Base-by-base conservation (phyloP, 2,797 vertebrate species). In the Acipenser oxyrinchus region DNA sequence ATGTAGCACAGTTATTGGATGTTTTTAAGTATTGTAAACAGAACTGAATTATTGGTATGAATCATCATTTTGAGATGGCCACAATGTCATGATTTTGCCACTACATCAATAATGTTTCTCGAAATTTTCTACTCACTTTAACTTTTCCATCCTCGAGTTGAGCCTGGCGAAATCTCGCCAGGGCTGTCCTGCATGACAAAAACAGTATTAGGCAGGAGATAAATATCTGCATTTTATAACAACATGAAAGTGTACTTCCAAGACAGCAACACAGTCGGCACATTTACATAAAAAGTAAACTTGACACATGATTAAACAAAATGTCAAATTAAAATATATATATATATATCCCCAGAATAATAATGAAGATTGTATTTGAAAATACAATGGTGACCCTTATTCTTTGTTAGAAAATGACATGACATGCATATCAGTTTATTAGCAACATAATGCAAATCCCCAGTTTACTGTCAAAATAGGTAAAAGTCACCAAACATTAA, bases 111-210 rank as follows among this genome's bases (percentile, higher is more conserved):
- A 37, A 37, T 37, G 23, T 37, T 37, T 37, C 23, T 37, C 2
- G 23, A 2, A 37, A 37, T 58, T 48, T 2, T n/a, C 49, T 9
- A 6, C 81, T 57, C 68, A 96, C 94, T 91, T 93, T 96, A 55
- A 94, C 88, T 81, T 93, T 95, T 9, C 94, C 94, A 51, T 95
- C 93, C 78, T 95, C 93, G 10, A 95, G 79, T 67, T 96, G 94
- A 67, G 94, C 94, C 74, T 96, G 93, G 53, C 94, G 88, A 86
- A 96, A 96, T 11, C 94, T 91, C 8, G 94, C 94, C 81, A 96
- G 86, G 63, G 93, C 93, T 50, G 94, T 96, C 94, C 94, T 96
- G 61, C 65, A 70, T 64, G 51, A 61, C 64, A 75, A 4, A 69
- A 71, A 13, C 50, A 51, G 65, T 62, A 37, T 37, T 37, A 37